Percentiles rank a stretch among this genome's conserved stretches.
phyloP scores from a whole-genome alignment of 2,797 vertebrate species.

The Knipowitschia caucasica region DNA sequence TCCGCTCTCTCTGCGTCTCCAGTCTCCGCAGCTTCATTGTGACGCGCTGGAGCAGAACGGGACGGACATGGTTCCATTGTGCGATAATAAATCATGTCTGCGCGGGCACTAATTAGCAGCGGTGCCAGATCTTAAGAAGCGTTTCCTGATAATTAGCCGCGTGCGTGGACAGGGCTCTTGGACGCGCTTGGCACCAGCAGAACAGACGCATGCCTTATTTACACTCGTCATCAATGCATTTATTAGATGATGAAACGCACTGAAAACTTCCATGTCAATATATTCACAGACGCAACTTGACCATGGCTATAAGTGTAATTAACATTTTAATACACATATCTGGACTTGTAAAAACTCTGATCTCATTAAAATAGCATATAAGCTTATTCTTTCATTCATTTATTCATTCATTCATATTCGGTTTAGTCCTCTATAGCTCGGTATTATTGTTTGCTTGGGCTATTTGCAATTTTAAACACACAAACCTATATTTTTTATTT shows the following conservation, averaged over 20 bases:
- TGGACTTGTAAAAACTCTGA: no score
- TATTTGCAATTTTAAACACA: no score
- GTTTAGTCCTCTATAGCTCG: no score
- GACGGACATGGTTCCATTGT: background rate
- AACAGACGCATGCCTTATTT: constrained; percentile 36
- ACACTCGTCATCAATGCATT: constrained; percentile 32
- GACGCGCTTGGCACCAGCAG: background rate
- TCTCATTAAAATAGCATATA: background rate
- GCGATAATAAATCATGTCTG: constrained; percentile 63
- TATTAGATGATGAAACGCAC: constrained; percentile 53
- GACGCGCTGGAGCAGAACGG: constrained; percentile 3
- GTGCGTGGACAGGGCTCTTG: constrained; percentile 9
- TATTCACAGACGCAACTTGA: background rate
- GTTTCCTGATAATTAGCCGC: constrained; percentile 30
- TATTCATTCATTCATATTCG: constrained; percentile 9
- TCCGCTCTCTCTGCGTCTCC: background rate
- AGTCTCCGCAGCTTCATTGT: background rate
- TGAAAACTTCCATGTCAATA: constrained; percentile 48
- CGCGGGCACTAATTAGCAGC: constrained; percentile 58
- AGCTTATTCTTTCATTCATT: background rate
- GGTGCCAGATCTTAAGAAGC: constrained; percentile 57
- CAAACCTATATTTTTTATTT: background rate
- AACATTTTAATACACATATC: no score
- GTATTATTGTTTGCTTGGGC: no score
- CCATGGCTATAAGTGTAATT: no score